Percentiles rank a stretch among this genome's conserved stretches.
These are phyloP conservation scores for Xanthia icteritia DNA, from an alignment of 2,888 invertebrate genomes.

Conservation along the genomic window DNA sequence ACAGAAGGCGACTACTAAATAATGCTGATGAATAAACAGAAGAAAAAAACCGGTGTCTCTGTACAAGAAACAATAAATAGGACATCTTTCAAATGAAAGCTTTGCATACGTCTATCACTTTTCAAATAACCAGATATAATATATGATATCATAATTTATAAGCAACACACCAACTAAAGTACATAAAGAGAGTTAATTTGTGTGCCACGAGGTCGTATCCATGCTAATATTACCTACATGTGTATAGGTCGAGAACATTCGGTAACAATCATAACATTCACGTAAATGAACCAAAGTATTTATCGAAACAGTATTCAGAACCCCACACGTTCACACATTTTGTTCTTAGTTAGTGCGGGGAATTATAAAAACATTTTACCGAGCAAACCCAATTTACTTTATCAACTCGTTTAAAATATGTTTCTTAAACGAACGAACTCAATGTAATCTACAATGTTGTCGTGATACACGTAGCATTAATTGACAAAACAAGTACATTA, in stretches of 20 bases:
- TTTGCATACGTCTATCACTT: constrained; percentile 29
- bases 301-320: constrained; percentile 47
- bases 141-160: constrained; percentile 37
- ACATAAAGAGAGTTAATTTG: constrained; percentile 40
- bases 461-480: constrained; percentile 28
- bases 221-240: constrained; percentile 40
- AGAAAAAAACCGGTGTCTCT: background rate
- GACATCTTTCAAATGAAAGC: constrained; percentile 3
- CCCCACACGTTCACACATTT: constrained; percentile 45
- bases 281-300: constrained; percentile 65
- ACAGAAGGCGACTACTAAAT: constrained; percentile 17
- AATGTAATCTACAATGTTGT: constrained; percentile 59
- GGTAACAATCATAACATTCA: constrained; percentile 61
- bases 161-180: constrained; percentile 24
- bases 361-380: constrained; percentile 64
- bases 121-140: constrained; percentile 31
- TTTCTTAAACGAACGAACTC: constrained; percentile 59
- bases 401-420: constrained; percentile 66
- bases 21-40: background rate
- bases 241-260: constrained; percentile 40
- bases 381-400: constrained; percentile 57
- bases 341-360: constrained; percentile 33
- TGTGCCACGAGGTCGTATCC: constrained; percentile 53
- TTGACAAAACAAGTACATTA: constrained; percentile 35
- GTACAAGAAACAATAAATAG: constrained; percentile 11